Conservation (phyloP, 2,888 invertebrate genomes). For the Drosophila subquinaria region DNA sequence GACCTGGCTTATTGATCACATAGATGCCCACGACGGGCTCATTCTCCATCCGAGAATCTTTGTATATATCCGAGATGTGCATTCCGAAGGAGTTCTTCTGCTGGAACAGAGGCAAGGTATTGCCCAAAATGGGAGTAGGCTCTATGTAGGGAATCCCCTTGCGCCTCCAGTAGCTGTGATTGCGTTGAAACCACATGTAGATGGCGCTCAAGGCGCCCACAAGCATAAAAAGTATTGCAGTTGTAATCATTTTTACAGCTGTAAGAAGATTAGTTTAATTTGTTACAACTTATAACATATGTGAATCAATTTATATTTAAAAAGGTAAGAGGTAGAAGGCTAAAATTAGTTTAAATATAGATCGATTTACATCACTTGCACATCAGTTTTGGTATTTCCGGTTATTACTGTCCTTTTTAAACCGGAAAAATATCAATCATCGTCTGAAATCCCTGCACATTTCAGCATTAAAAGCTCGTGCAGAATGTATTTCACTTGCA, state of each 20-base stretch:
- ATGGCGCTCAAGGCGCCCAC: slow-evolving; percentile 53
- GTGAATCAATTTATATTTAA: no score
- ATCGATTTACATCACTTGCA: no score
- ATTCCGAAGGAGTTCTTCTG: slow-evolving; percentile 78
- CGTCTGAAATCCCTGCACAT: no score
- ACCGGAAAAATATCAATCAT: no score
- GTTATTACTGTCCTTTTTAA: no score
- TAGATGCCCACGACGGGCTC: slow-evolving; percentile 84
- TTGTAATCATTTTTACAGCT: slow-evolving; percentile 59
- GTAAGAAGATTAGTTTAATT: neutral
- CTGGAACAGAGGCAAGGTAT: slow-evolving; percentile 81
- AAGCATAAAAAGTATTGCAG: slow-evolving; percentile 65
- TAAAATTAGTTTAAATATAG: no score
- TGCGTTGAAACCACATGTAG: slow-evolving; percentile 83
- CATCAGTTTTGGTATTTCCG: no score
- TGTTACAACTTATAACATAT: no score
- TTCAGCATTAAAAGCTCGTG: no score
- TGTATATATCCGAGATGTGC: slow-evolving; percentile 84
- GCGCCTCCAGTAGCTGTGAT: slow-evolving; percentile 82
- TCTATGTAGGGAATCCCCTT: slow-evolving; percentile 83
- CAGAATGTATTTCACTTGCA: no score
- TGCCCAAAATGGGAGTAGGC: slow-evolving; percentile 85
- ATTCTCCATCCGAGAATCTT: slow-evolving; percentile 69
- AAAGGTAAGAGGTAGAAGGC: no score
- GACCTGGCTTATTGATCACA: slow-evolving; percentile 85